Percentiles rank a stretch among this genome's conserved stretches.
phyloP scores from a whole-genome alignment of 2,113 vertebrate species.

The Catharus fuscescens region DNA sequence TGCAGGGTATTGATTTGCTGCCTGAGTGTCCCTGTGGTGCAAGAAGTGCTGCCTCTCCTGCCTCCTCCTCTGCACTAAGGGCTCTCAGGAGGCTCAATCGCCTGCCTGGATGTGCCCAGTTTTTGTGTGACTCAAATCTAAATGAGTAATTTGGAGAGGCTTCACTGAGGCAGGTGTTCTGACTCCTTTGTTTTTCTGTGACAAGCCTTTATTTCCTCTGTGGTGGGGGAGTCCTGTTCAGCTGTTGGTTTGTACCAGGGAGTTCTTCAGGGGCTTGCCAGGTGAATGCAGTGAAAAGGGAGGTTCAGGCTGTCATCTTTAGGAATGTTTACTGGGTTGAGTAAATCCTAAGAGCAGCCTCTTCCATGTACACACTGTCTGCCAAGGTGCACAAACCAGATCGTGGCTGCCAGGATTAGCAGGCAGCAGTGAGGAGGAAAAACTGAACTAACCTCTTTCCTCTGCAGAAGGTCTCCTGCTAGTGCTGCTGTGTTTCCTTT shows the following conservation, averaged over 20 bases:
- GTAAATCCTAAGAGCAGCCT: background rate
- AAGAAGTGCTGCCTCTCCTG: background rate
- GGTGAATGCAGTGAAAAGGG: background rate
- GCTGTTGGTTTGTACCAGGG: background rate
- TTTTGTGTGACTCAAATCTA: background rate
- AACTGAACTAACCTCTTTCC: background rate
- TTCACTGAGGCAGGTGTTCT: background rate
- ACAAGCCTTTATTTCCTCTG: background rate
- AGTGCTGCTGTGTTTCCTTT: background rate
- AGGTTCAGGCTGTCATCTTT: background rate
- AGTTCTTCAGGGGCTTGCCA: background rate
- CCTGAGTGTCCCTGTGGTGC: fast-evolving
- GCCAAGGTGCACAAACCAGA: background rate
- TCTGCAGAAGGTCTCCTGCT: background rate
- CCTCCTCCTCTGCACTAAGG: background rate
- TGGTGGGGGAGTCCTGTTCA: too few relatives aligned
- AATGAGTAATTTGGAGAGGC: background rate
- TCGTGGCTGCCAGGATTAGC: background rate
- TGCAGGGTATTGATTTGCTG: background rate
- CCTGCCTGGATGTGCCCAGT: background rate
- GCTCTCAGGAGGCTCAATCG: background rate
- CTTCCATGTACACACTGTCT: fast-evolving
- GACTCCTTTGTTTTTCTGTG: background rate
- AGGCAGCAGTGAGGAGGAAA: background rate
- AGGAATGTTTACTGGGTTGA: background rate